Evolutionary conservation across 2,797 vertebrate genomes (phyloP).

Genomic region (Eremophila alpestris): DNA sequence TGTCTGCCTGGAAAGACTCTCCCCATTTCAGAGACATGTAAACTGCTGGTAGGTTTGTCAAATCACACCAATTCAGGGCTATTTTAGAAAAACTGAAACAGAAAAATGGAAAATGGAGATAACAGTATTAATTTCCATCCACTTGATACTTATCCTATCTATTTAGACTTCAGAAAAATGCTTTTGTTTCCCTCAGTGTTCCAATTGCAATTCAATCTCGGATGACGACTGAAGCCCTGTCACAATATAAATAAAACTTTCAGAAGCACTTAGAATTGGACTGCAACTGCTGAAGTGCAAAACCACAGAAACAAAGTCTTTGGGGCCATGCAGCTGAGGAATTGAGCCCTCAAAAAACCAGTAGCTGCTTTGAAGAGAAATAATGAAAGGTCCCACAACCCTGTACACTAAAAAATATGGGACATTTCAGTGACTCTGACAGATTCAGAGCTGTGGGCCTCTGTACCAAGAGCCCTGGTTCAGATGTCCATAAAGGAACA

Average conservation of each 20-base stretch:
- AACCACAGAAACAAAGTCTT: background rate
- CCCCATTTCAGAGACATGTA: background rate
- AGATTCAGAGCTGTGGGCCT: background rate
- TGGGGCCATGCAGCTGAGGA: background rate
- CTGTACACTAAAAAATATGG: background rate
- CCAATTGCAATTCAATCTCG: background rate
- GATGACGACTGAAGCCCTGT: background rate
- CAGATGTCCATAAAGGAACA: background rate
- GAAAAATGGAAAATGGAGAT: background rate
- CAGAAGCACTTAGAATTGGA: background rate
- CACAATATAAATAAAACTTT: constrained; percentile 35
- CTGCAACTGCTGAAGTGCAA: background rate
- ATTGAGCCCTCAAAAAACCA: background rate
- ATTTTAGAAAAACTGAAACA: background rate
- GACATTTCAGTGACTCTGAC: background rate
- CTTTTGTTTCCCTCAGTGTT: background rate
- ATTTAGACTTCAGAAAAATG: constrained; percentile 4
- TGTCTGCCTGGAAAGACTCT: background rate
- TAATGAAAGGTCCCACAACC: background rate
- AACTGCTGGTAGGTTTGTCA: background rate
- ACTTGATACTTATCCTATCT: constrained; percentile 6
- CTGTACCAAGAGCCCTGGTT: background rate
- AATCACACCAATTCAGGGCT: background rate
- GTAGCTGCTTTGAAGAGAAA: background rate
- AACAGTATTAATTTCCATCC: background rate